Percentiles rank a stretch among this genome's conserved stretches.
phyloP scores from a whole-genome alignment of 2,797 vertebrate genomes.

The Micrastur ruficollis region DNA sequence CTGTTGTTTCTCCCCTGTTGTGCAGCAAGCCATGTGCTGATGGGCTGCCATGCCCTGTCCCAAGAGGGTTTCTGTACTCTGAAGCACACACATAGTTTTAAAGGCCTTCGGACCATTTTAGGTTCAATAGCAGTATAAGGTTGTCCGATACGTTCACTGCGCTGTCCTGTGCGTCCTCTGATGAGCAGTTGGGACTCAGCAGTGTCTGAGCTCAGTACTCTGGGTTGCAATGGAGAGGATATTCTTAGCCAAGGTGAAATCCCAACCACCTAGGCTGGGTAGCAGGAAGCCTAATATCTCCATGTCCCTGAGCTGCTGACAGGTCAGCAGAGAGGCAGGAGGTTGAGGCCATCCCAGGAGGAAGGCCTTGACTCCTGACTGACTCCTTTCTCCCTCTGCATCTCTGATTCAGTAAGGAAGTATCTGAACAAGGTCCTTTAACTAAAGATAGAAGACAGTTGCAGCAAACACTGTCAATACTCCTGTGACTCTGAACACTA shows the following conservation, averaged over 20 bases:
- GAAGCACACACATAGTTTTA: background rate
- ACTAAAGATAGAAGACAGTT: background rate
- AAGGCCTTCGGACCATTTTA: background rate
- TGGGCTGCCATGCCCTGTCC: background rate
- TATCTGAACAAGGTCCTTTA: background rate
- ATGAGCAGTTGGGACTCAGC: background rate
- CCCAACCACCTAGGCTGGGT: background rate
- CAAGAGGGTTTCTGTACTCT: background rate
- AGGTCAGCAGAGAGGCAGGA: background rate
- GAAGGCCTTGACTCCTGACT: background rate
- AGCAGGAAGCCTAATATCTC: background rate
- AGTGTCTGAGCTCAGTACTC: background rate
- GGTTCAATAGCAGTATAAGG: background rate
- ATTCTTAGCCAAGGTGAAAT: background rate
- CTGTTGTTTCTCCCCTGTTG: background rate
- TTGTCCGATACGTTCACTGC: rapidly evolving
- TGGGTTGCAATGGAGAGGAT: background rate
- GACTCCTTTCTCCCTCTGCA: background rate
- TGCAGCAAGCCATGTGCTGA: background rate
- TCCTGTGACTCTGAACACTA: background rate
- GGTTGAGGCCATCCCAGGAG: background rate
- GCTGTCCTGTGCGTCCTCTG: background rate
- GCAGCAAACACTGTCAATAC: background rate
- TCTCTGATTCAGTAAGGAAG: background rate
- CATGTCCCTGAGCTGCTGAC: background rate